These are phyloP conservation scores for Protodeltote pygarga DNA, from an alignment of 2,888 invertebrate species.

Conservation along the genomic window DNA sequence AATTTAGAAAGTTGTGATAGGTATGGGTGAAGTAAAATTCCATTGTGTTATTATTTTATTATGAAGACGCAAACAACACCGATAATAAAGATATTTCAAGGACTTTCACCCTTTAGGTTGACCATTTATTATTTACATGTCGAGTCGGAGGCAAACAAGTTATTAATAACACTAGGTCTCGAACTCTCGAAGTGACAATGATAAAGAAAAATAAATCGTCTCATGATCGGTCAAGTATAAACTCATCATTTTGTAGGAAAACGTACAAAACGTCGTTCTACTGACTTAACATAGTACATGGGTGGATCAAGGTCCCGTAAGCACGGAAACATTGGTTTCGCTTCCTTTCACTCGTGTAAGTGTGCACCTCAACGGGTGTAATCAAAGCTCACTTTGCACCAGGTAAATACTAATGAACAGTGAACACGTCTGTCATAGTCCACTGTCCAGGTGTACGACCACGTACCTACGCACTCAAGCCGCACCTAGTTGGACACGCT, in stretches of 20 bases:
- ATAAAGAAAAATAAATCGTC: constrained; percentile 46
- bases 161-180: constrained; percentile 36
- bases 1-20: no score
- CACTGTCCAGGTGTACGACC: constrained; percentile 29
- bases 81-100: constrained; percentile 51
- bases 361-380: constrained; percentile 54
- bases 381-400: constrained; percentile 61
- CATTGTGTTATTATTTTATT: constrained; percentile 27
- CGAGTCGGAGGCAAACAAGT: constrained; percentile 53
- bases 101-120: constrained; percentile 50
- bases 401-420: constrained; percentile 23
- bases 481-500: constrained; percentile 44
- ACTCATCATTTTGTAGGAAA: constrained; percentile 17
- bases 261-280: constrained; percentile 25
- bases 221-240: constrained; percentile 38
- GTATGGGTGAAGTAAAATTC: constrained; percentile 29
- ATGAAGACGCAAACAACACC: constrained; percentile 41
- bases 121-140: constrained; percentile 40
- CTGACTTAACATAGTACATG: constrained; percentile 38
- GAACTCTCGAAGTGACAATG: constrained; percentile 35
- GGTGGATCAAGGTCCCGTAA: constrained; percentile 63
- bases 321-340: constrained; percentile 67
- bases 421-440: background rate
- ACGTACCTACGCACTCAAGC: constrained; percentile 30
- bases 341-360: constrained; percentile 69